Base-by-base conservation (phyloP, 2,797 vertebrate species). In the Malacoraja senta region DNA sequence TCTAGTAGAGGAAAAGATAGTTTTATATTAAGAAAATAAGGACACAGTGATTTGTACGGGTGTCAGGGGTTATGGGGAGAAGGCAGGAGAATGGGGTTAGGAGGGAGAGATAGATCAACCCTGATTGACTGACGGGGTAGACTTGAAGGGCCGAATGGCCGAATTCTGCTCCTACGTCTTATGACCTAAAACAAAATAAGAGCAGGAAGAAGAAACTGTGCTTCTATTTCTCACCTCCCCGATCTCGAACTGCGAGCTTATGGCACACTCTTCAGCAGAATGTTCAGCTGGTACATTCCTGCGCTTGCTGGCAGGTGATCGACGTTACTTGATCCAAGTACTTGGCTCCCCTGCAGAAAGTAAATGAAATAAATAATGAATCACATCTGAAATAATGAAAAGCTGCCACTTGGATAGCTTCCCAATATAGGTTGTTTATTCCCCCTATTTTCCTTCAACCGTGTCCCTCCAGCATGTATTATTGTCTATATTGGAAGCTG, bases 241-340 rank as follows among this genome's bases (percentile, higher is more conserved):
- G 96, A 95, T 99, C 98, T 71, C 98, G 96, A 93, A 98, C 98
- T 94, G 98, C 98, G 94, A 99, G 96, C 95, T 98, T 98, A 94
- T 97, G 97, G 95, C 98, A n/a, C 98, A 96, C 96, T 98, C 96
- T 97, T 98, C 93, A 99, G 96, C 94, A 97, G 95, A 93, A 99
- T 94, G 65, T 99, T 98, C 97, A 99, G 93, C 95, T 98, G 98
- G 97, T 98, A 99, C 98, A 99, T 98, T 95, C 97, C 96, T 94
- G 97, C 96, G 93, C 97, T 96, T 9, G 95, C 95, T 93, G 96
- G 94, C 19, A 95, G 94, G 72, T 96, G 95, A 94, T 98, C 97
- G 94, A 96, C 97, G 98, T 98, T 97, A 98, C 97, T 97, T 91
- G 96, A 96, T 94, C 96, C 97, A 96, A 96, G 94, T 12, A 95